phyloP scores from a whole-genome alignment of 1,140 invertebrate genomes.

The Pseudomyrmex concolor region DNA sequence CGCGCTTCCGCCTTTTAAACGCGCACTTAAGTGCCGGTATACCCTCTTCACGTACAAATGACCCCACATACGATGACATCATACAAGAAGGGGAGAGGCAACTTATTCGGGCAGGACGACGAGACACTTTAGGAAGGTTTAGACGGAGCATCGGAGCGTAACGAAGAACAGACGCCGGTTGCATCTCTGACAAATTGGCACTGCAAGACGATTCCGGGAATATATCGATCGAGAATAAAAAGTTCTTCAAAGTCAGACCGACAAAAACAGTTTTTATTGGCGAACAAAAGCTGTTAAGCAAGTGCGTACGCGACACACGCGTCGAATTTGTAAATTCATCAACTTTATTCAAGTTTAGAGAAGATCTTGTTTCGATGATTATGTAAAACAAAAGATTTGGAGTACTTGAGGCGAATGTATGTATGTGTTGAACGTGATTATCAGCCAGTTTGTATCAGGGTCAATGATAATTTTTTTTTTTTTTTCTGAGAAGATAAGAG shows the following conservation, averaged over 20 bases:
- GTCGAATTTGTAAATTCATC: no score
- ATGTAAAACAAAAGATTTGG: no score
- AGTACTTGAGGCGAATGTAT: no score
- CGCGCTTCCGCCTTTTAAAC: constrained; percentile 69
- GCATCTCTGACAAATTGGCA: neutral
- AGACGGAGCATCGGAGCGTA: neutral
- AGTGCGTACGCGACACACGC: no score
- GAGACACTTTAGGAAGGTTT: constrained; percentile 18
- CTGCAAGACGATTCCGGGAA: neutral
- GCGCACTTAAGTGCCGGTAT: constrained; percentile 57
- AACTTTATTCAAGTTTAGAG: no score
- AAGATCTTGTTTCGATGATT: no score
- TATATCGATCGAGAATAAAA: neutral
- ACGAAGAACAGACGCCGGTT: neutral
- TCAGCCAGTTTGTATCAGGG: neutral
- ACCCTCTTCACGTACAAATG: constrained; percentile 65
- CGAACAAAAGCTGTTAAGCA: no score
- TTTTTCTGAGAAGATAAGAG: constrained; percentile 10
- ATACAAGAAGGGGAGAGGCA: constrained; percentile 60
- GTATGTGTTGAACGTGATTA: neutral
- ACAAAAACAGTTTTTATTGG: neutral
- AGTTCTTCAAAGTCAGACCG: neutral
- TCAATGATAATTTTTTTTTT: constrained; percentile 32
- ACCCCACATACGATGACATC: constrained; percentile 70
- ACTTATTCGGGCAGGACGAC: constrained; percentile 64